Conservation (phyloP, 2,113 vertebrate genomes). For the Bungarus multicinctus region DNA sequence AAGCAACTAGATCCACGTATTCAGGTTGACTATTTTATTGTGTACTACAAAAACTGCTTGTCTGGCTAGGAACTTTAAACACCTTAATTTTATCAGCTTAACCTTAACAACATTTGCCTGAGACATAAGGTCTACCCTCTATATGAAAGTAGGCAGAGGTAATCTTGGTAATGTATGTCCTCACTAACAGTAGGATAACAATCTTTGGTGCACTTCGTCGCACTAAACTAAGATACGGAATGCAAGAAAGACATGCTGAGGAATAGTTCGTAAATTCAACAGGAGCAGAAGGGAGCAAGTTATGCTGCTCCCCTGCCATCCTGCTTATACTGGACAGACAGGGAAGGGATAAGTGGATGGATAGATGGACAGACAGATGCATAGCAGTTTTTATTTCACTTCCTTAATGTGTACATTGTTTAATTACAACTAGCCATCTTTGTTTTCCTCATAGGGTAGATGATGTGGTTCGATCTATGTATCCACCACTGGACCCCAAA, state of each 20-base stretch:
- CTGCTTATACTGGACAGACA: neutral
- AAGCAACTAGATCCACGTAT: neutral
- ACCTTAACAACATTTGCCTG: neutral
- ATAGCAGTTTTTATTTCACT: neutral
- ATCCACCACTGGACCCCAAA: slow-evolving; percentile 91
- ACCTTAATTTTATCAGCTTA: neutral
- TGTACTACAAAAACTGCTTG: neutral
- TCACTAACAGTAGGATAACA: neutral
- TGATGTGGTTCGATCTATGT: slow-evolving; percentile 93
- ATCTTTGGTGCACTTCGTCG: neutral
- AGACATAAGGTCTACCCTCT: neutral
- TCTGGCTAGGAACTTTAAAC: neutral
- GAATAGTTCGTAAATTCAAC: neutral
- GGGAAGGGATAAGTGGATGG: neutral
- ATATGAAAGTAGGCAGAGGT: neutral
- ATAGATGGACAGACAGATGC: neutral
- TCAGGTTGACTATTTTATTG: neutral
- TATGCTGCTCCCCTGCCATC: neutral
- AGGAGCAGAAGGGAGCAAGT: neutral
- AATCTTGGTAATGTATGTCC: neutral
- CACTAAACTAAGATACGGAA: neutral
- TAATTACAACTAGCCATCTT: neutral
- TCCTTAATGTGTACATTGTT: neutral
- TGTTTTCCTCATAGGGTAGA: slow-evolving; percentile 78
- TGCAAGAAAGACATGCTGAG: neutral